Evolutionary conservation across 1,140 invertebrate genomes (phyloP).

Genomic region (Acromyrmex echinatior): DNA sequence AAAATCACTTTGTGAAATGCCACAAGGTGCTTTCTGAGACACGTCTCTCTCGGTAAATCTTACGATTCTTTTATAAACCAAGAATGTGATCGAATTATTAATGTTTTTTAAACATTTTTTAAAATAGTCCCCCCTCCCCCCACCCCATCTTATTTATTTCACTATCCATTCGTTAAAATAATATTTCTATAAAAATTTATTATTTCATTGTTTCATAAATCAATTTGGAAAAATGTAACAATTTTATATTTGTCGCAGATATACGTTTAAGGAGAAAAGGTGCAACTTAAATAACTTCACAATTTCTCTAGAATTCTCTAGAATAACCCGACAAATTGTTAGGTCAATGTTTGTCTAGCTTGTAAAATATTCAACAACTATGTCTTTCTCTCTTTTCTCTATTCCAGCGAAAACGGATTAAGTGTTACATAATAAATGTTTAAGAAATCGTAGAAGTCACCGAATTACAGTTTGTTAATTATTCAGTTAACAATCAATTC

Average conservation of each 20-base stretch:
- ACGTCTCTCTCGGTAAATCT: not conserved
- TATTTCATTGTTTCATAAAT: not conserved
- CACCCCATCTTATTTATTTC: not conserved
- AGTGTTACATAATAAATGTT: constrained; percentile 54
- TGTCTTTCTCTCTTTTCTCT: not conserved
- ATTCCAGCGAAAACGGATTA: constrained; percentile 36
- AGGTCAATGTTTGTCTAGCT: constrained; percentile 2
- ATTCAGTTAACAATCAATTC: constrained; percentile 25
- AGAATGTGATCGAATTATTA: not conserved
- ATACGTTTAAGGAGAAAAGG: not conserved
- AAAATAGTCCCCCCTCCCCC: too few species aligned
- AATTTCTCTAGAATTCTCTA: constrained; percentile 22
- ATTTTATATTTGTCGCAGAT: not conserved
- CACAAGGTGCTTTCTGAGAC: not conserved
- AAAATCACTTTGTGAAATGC: constrained; percentile 19
- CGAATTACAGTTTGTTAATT: not conserved
- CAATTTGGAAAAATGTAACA: not conserved
- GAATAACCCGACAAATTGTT: constrained; percentile 32
- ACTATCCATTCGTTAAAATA: not conserved
- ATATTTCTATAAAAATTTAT: not conserved
- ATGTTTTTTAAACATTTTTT: constrained; percentile 4
- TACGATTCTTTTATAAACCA: not conserved
- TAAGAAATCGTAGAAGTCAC: not conserved
- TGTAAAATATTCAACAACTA: constrained; percentile 36
- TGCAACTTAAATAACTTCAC: constrained; percentile 25